Percentiles rank a stretch among this genome's conserved stretches.
Evolutionary conservation across 2,888 invertebrate genomes (phyloP).

Genomic region (Leptinotarsa peninsularis): DNA sequence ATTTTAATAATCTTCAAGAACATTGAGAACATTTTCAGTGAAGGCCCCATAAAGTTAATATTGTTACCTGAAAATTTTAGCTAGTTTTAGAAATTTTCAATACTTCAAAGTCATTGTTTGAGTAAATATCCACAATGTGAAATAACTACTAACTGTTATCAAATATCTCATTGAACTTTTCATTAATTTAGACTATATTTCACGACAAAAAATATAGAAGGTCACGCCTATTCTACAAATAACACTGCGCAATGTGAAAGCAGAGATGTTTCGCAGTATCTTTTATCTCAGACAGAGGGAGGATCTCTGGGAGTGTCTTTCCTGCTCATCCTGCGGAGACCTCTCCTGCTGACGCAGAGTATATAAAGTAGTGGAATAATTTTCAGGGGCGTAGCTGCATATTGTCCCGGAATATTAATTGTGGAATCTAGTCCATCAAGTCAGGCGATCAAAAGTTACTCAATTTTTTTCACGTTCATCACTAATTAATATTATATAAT

Average conservation of each 20-base stretch:
- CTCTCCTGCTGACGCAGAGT: constrained; percentile 15
- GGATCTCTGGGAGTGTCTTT: constrained; percentile 29
- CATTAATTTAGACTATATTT: neutral
- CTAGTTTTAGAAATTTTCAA: too few species aligned
- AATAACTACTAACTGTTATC: neutral
- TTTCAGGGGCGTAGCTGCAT: neutral
- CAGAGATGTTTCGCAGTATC: neutral
- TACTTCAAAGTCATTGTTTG: too few species aligned
- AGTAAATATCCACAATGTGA: too few species aligned
- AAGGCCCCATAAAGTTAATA: too few species aligned
- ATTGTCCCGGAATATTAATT: too few species aligned
- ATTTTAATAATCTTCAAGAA: too few species aligned
- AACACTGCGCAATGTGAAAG: neutral
- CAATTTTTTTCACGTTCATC: too few species aligned
- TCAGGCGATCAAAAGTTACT: too few species aligned
- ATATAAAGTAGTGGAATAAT: neutral
- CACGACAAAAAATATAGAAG: neutral
- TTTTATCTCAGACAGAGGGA: constrained; percentile 22
- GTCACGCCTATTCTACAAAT: neutral
- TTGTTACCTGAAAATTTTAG: too few species aligned
- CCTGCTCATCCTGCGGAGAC: constrained; percentile 27
- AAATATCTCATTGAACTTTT: neutral
- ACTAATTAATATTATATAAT: too few species aligned
- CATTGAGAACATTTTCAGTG: too few species aligned
- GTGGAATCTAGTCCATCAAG: too few species aligned